phyloP scores from a whole-genome alignment of 2,888 invertebrate genomes.

The Drosophila prostipennis region DNA sequence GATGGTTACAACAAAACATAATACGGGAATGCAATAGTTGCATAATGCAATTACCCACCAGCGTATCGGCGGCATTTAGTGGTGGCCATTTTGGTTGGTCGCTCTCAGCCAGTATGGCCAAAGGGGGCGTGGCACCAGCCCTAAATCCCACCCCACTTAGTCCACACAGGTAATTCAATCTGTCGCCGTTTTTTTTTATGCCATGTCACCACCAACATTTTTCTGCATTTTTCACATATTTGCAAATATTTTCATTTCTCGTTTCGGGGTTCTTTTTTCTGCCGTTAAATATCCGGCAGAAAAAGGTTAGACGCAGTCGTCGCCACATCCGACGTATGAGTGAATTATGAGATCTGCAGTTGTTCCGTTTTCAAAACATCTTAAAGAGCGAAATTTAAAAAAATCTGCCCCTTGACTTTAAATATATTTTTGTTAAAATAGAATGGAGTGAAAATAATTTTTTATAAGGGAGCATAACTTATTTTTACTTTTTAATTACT shows the following conservation, averaged over 20 bases:
- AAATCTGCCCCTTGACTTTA: too few relatives aligned
- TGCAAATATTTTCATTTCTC: conserved; percentile 70
- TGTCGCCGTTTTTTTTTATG: conserved; percentile 61
- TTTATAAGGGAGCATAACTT: too few relatives aligned
- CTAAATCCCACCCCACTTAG: conserved; percentile 1
- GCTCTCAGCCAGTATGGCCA: conserved; percentile 49
- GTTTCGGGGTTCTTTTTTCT: conserved; percentile 32
- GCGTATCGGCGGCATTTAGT: conserved; percentile 51
- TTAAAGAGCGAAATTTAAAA: neutral
- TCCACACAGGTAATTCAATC: conserved; percentile 70
- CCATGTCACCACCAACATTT: conserved; percentile 52
- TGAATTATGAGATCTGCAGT: conserved; percentile 29
- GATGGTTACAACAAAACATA: conserved; percentile 72
- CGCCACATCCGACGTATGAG: conserved; percentile 25
- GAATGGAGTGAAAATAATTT: too few relatives aligned
- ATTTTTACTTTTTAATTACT: too few relatives aligned
- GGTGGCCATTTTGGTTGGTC: conserved; percentile 57
- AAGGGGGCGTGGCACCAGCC: conserved; percentile 29
- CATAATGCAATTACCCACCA: conserved; percentile 75
- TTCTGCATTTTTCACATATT: conserved; percentile 75
- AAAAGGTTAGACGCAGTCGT: conserved; percentile 17
- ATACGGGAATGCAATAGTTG: conserved; percentile 77
- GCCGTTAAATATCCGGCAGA: conserved; percentile 30
- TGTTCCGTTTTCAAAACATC: neutral
- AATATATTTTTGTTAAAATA: too few relatives aligned